These are phyloP conservation scores for Pachyramphus minor DNA, from an alignment of 2,113 vertebrate genomes.

Conservation along the genomic window DNA sequence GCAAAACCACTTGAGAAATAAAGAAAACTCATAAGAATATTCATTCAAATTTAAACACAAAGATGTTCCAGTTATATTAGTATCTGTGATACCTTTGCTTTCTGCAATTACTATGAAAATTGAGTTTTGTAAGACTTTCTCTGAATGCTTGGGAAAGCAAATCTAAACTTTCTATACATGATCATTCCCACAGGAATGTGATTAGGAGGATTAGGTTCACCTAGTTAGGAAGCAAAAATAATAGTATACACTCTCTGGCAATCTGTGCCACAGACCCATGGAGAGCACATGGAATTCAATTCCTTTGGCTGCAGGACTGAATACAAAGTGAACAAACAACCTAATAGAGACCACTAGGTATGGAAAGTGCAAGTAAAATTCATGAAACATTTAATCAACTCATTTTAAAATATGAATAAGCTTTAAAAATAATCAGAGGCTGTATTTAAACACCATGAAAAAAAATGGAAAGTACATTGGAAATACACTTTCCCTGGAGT, in stretches of 20 bases:
- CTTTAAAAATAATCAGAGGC: neutral
- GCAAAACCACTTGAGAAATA: neutral
- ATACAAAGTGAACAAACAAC: neutral
- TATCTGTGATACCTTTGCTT: neutral
- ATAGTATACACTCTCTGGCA: neutral
- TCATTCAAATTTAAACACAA: neutral
- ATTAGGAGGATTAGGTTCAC: neutral
- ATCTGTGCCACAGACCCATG: neutral
- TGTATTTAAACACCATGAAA: neutral
- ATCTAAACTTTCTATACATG: neutral
- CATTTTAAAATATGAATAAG: neutral
- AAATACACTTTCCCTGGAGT: neutral
- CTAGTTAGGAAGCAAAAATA: neutral
- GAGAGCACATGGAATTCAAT: neutral
- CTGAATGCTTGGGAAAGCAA: neutral
- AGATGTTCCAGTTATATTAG: neutral
- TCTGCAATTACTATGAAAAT: neutral
- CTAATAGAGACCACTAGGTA: neutral
- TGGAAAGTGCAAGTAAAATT: neutral
- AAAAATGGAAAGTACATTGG: neutral
- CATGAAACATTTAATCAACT: neutral
- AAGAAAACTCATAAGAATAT: neutral
- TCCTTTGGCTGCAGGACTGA: neutral
- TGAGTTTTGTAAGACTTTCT: neutral
- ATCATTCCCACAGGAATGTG: neutral